Evolutionary conservation across 2,113 vertebrate genomes (phyloP).

Genomic region (Limnothrissa miodon): DNA sequence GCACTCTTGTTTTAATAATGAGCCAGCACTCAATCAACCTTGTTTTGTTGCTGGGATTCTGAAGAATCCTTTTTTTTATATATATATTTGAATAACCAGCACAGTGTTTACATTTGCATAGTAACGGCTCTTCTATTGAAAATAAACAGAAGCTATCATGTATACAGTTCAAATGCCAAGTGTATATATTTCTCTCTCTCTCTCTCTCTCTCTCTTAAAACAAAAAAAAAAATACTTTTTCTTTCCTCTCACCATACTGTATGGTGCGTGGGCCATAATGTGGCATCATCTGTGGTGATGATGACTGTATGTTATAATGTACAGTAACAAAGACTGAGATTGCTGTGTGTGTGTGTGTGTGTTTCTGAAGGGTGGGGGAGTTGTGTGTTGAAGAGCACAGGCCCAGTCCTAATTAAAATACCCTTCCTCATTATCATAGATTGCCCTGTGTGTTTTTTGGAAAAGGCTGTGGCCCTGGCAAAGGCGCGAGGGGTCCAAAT

Average conservation of each 20-base stretch:
- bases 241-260: neutral
- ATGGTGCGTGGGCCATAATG: neutral
- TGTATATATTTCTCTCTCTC: conserved; percentile 35
- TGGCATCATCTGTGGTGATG: neutral
- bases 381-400: conserved; percentile 54
- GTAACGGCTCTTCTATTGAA: neutral
- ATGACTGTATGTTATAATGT: neutral
- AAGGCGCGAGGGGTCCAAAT: conserved; percentile 61
- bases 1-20: neutral
- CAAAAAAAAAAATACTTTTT: neutral
- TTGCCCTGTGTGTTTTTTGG: conserved; percentile 72
- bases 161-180: neutral
- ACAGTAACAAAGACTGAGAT: neutral
- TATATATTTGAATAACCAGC: neutral
- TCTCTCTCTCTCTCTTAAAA: conserved; percentile 16
- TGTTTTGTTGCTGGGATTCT: neutral
- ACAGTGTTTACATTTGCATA: neutral
- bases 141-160: conserved; percentile 3
- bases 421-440: conserved; percentile 72
- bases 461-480: conserved; percentile 65
- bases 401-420: conserved; percentile 70
- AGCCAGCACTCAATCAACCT: neutral
- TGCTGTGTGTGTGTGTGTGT: neutral
- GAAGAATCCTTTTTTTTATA: neutral
- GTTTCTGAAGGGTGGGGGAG: neutral